A percentile compares a stretch with the other conserved stretches of the same genome.
phyloP scores from a whole-genome alignment of 2,797 vertebrate species.

The Danionella dracula region DNA sequence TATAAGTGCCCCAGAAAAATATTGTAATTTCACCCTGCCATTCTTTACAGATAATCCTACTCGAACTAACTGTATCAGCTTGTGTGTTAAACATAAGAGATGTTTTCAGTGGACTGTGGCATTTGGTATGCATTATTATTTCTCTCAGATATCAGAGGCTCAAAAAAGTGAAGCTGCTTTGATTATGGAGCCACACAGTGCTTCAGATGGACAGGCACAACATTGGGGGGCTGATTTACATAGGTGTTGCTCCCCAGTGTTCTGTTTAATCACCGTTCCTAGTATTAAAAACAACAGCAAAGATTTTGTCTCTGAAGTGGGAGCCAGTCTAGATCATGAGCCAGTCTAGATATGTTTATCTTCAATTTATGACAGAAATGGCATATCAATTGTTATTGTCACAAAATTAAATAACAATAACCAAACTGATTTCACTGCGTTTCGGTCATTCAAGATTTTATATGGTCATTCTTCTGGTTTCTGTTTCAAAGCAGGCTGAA shows the following conservation, averaged over 20 bases:
- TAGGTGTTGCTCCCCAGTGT: conserved; percentile 48
- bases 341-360: too few relatives aligned
- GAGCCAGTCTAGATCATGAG: conserved; percentile 1
- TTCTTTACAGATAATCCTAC: too few relatives aligned
- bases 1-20: too few relatives aligned
- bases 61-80: not conserved
- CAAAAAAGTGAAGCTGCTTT: conserved; percentile 56
- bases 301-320: conserved; percentile 3
- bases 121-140: conserved; percentile 58
- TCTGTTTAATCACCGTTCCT: conserved; percentile 59
- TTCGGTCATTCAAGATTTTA: too few relatives aligned
- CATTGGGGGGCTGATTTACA: conserved; percentile 71
- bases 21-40: too few relatives aligned
- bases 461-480: too few relatives aligned
- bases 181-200: conserved; percentile 57
- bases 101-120: not conserved
- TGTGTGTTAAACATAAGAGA: not conserved
- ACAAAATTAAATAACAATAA: too few relatives aligned
- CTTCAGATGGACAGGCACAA: conserved; percentile 45
- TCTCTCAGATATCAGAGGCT: conserved; percentile 57
- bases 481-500: too few relatives aligned
- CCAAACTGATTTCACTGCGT: too few relatives aligned
- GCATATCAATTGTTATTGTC: too few relatives aligned
- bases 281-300: conserved; percentile 36
- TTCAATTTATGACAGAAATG: too few relatives aligned